Evolutionary conservation across 2,888 invertebrate species (phyloP), one percentile per base, ranked within the genome.

Genomic region (Eurois occulta): DNA sequence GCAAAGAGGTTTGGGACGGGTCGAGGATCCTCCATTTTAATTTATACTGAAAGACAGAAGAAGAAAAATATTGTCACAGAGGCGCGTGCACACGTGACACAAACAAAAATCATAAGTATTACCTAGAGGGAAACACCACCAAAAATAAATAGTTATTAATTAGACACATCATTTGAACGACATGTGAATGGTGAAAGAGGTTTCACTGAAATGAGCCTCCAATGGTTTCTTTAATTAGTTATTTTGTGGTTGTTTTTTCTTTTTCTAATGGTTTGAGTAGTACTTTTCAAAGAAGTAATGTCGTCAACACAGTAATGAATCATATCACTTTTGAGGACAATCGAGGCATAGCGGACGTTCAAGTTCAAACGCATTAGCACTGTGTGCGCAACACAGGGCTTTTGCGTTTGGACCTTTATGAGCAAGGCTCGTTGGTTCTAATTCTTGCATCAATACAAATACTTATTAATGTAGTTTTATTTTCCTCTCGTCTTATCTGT

Each of bases 141-240:
- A 38, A 38, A 5, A 5, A 38, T 38, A 38, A 38, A 38, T n/a
- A n/a, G n/a, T n/a, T n/a, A n/a, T n/a, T n/a, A n/a, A n/a, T n/a
- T n/a, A n/a, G 77, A 83, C 32, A 52, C 32, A 28, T 43, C 32
- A 28, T 43, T 76, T 64, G 52, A 65, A 75, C 41, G 52, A 55
- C 84, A 78, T 64, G 6, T 65, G 64, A 67, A 74, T 86, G 74
- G 72, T 79, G 81, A 62, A 79, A 86, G 78, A 76, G n/a, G 72
- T 80, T 80, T 64, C 64, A 67, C 46, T 82, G 75, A 84, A 83
- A 76, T 66, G 62, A 73, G 75, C 62, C 41, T 75, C 52, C 35
- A 72, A 67, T 64, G 13, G 32, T 1, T 16, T 80, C 72, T 64
- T 72, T 68, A 58, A 72, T 77, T 72, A 76, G 41, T 69, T 55